Percentiles rank a stretch among this genome's conserved stretches.
Conservation (phyloP, 2,888 invertebrate species). For the Tipula lateralis region DNA sequence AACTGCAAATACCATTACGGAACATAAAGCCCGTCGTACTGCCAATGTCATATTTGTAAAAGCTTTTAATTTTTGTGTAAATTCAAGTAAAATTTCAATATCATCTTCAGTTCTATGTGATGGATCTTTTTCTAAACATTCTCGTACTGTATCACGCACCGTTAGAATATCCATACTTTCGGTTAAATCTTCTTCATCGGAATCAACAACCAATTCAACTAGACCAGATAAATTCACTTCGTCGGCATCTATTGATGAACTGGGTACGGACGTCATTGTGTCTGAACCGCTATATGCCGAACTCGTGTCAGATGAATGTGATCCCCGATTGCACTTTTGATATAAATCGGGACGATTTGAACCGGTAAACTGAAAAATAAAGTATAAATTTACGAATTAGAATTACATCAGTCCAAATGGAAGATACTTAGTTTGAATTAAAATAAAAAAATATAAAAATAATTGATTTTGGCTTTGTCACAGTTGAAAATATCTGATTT, state of each 20-base stretch:
- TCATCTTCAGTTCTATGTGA: constrained; percentile 92
- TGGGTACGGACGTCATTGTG: too few relatives aligned
- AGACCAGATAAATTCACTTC: constrained; percentile 91
- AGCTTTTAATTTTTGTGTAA: constrained; percentile 95
- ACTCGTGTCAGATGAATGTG: constrained; percentile 89
- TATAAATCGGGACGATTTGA: constrained; percentile 62
- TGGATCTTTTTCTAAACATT: constrained; percentile 97
- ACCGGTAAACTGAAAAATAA: neutral
- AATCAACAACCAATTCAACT: constrained; percentile 92
- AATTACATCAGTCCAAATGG: too few relatives aligned
- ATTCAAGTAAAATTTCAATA: constrained; percentile 90
- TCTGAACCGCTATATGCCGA: constrained; percentile 96
- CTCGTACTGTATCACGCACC: constrained; percentile 90
- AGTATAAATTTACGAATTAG: too few relatives aligned
- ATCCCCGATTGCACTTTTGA: constrained; percentile 76
- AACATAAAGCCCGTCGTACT: constrained; percentile 88
- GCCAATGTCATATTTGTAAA: constrained; percentile 97
- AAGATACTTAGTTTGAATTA: neutral
- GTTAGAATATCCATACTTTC: constrained; percentile 87
- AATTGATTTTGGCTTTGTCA: too few relatives aligned
- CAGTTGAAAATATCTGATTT: too few relatives aligned
- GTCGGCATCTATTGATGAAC: too few relatives aligned
- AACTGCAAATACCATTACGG: constrained; percentile 98
- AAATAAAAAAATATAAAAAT: too few relatives aligned
- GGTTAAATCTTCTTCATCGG: constrained; percentile 87